Percentiles rank a stretch among this genome's conserved stretches.
These are phyloP conservation scores for Cygnus atratus DNA, from an alignment of 2,113 vertebrate species.

Conservation along the genomic window DNA sequence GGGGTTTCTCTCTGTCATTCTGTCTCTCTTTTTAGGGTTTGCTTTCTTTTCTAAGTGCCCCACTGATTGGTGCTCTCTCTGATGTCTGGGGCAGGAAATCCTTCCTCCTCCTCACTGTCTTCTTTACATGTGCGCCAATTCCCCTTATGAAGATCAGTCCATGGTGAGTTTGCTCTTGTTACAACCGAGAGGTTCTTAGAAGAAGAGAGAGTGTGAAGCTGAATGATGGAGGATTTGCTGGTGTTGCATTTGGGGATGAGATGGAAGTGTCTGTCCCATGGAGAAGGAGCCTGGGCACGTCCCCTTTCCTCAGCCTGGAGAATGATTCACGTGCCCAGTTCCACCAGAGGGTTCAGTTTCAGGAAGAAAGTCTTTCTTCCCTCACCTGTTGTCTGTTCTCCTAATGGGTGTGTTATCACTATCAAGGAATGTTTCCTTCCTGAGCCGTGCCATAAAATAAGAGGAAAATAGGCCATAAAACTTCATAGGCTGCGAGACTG, in stretches of 20 bases:
- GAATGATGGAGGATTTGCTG: not conserved
- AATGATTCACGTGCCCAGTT: not conserved
- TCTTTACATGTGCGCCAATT: constrained; percentile 96
- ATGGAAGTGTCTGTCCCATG: not conserved
- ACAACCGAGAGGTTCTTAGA: not conserved
- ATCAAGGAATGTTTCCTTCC: not conserved
- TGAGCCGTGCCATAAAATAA: not conserved
- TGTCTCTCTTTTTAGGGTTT: constrained; percentile 79
- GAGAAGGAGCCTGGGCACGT: not conserved
- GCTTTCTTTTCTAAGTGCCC: constrained; percentile 95
- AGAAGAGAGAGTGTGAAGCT: not conserved
- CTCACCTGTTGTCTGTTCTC: not conserved
- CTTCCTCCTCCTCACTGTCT: constrained; percentile 94
- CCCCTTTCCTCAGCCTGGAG: not conserved
- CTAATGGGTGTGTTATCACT: rapidly evolving
- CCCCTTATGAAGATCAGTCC: constrained; percentile 97
- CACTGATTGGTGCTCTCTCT: constrained; percentile 93
- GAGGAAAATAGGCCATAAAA: not conserved
- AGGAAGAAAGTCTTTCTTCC: not conserved
- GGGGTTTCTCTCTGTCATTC: not conserved
- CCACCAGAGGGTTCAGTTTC: not conserved
- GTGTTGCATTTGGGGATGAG: not conserved
- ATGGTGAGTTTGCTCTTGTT: constrained; percentile 78
- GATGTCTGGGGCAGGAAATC: constrained; percentile 98
- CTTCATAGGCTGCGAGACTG: not conserved